These are phyloP conservation scores for Erebia aethiops DNA, from an alignment of 2,888 invertebrate species.

Conservation along the genomic window DNA sequence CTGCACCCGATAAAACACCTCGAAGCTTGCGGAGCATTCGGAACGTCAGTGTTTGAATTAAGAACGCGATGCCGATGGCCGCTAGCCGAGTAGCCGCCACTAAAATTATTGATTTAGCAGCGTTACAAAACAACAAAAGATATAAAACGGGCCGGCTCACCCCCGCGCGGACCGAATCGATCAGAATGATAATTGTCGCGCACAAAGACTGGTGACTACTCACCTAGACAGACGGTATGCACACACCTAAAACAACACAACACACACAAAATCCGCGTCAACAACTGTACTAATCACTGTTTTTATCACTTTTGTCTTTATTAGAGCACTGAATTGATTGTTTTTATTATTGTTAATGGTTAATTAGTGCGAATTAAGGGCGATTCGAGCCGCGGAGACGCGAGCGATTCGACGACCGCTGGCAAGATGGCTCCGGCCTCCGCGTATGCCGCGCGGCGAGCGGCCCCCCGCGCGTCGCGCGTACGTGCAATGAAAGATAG, in stretches of 20 bases:
- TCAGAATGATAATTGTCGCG: constrained; percentile 82
- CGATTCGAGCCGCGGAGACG: constrained; percentile 75
- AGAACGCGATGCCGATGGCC: constrained; percentile 52
- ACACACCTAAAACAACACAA: constrained; percentile 74
- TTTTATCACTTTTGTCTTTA: constrained; percentile 52
- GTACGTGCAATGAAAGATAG: constrained; percentile 84
- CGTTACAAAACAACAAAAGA: constrained; percentile 82
- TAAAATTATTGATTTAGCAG: constrained; percentile 80
- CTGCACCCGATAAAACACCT: constrained; percentile 43
- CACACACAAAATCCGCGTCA: constrained; percentile 67
- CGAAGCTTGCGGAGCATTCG: constrained; percentile 41
- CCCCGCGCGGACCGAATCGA: constrained; percentile 79
- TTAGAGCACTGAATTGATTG: constrained; percentile 53
- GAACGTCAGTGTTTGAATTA: constrained; percentile 49
- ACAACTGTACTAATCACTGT: constrained; percentile 57
- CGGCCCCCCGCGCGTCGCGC: constrained; percentile 73
- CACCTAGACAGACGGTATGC: constrained; percentile 77
- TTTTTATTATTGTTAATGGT: constrained; percentile 59
- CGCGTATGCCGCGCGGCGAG: constrained; percentile 64
- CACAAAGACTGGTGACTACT: constrained; percentile 79
- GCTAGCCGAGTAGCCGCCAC: constrained; percentile 64
- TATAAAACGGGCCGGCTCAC: constrained; percentile 77
- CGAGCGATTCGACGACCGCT: constrained; percentile 77
- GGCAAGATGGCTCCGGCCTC: constrained; percentile 81
- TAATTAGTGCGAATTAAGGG: constrained; percentile 79